phyloP scores from a whole-genome alignment of 2,113 vertebrate species.

The Campylomormyrus numenius region DNA sequence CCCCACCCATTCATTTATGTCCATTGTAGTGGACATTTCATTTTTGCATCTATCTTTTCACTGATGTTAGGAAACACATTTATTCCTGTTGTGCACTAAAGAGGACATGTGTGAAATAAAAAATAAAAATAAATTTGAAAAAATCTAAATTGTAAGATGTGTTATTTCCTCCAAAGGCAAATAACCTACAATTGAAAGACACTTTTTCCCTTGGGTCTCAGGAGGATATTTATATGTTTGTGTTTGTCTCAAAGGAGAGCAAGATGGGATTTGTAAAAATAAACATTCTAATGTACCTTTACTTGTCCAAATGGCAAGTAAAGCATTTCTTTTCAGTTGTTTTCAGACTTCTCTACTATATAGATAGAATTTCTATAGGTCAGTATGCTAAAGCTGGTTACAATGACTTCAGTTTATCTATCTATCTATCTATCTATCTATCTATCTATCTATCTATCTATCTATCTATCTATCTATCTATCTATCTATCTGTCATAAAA shows the following conservation, averaged over 20 bases:
- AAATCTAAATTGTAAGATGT: too few species aligned
- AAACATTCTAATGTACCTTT: background rate
- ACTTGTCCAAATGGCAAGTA: background rate
- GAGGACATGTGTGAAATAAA: too few species aligned
- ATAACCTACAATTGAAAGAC: too few species aligned
- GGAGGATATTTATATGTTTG: background rate
- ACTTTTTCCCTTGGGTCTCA: too few species aligned
- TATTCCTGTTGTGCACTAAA: too few species aligned
- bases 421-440: background rate
- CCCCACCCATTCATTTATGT: too few species aligned
- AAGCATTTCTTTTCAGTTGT: background rate
- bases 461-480: background rate
- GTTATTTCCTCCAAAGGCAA: too few species aligned
- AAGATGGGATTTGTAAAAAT: background rate
- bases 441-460: too few species aligned
- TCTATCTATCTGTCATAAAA: background rate
- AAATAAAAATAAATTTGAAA: too few species aligned
- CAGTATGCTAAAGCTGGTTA: background rate
- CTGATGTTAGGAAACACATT: too few species aligned
- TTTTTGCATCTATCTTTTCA: too few species aligned
- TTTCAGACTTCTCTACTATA: background rate
- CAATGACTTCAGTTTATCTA: background rate
- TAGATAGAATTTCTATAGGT: background rate
- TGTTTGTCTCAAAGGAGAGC: background rate
- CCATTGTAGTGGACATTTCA: too few species aligned